Evolutionary conservation across 2,797 vertebrate genomes (phyloP), one percentile per base, ranked within the genome.

Genomic region (Limosa lapponica): DNA sequence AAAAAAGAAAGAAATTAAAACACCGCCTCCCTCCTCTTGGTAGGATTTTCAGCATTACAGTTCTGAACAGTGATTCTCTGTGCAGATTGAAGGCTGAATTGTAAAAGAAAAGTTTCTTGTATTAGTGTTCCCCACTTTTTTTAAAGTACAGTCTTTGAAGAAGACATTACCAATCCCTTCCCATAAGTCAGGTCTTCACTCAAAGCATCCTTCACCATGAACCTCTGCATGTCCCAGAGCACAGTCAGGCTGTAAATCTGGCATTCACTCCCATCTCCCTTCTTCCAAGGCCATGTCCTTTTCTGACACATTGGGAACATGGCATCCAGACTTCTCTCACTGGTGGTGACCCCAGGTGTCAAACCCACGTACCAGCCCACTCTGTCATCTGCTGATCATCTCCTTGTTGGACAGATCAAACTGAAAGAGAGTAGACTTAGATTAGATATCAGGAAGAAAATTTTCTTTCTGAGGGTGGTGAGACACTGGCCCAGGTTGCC

Each of bases 11-110:
- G 16, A 25, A 74, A 64, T 48, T 20, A 9, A 58, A 72, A 41
- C 13, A 37, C 19, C 0, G 0, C 8, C 3, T 8, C 16, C 11
- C 4, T 78, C 11, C 4, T 54, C 8, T 0, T 39, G 5, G 11
- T 25, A 52, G 2, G 30, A 69, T 44, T 65, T 90, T 52, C 23
- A 78, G 51, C 4, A 32, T 41, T 80, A 15, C 1, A 1, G 20
- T 30, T 83, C 43, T 69, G 51, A 39, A 80, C 72, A 73, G 25
- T 3, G 4, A 12, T 59, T 55, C 9, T 55, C 25, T 61, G 46
- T 13, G 23, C 19, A 54, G 25, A 41, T 32, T 41, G 25, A 36
- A 8, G 6, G 15, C 9, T 61, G 66, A 71, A 66, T 49, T n/a
- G 16, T 34, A 25, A 64, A 64, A 66, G 19, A 46, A 34, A 49